Evolutionary conservation across 2,888 invertebrate species (phyloP), one percentile per base, ranked within the genome.

Genomic region (Parnassius smintheus): DNA sequence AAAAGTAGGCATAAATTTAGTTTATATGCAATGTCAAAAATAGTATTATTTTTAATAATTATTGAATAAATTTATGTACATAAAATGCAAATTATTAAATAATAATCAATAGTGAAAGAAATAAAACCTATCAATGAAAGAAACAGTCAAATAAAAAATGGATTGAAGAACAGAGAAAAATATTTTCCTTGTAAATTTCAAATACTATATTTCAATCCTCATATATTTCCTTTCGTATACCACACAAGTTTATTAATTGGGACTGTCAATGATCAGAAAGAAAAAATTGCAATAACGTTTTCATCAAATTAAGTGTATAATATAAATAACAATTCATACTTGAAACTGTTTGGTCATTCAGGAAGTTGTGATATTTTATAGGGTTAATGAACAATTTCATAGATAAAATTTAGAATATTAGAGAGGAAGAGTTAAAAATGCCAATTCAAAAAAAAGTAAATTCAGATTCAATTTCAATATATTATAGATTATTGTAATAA

Each of bases 401-500:
- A 57, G 49, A 61, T 55, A 65, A 72, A 70, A 71, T 72, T 72
- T 72, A 77, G 78, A 78, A 78, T 72, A 66, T 76, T 68, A 52
- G 22, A 56, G 64, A 79, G 80, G 81, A 76, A 75, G 65, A 82
- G 80, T 79, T 72, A 76, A 77, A 85, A 82, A 82, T 82, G 89
- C 90, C 90, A 90, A 91, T 90, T 85, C 78, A 84, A 82, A 87
- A 91, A 89, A 88, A 87, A 89, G 88, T 88, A 88, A 89, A 86
- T 86, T 85, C 91, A 88, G 90, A 89, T 90, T 91, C 89, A 91
- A 89, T 91, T 89, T 91, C 90, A 91, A 91, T 91, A 91, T 91
- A 91, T 91, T 91, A 91, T 91, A 91, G 91, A 90, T 91, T 91
- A 91, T 91, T 88, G 90, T 91, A 91, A 88, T 88, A 88, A 90